Percentiles rank a stretch among this genome's conserved stretches.
Conservation (phyloP, 2,797 vertebrate genomes). For the Alosa sapidissima region DNA sequence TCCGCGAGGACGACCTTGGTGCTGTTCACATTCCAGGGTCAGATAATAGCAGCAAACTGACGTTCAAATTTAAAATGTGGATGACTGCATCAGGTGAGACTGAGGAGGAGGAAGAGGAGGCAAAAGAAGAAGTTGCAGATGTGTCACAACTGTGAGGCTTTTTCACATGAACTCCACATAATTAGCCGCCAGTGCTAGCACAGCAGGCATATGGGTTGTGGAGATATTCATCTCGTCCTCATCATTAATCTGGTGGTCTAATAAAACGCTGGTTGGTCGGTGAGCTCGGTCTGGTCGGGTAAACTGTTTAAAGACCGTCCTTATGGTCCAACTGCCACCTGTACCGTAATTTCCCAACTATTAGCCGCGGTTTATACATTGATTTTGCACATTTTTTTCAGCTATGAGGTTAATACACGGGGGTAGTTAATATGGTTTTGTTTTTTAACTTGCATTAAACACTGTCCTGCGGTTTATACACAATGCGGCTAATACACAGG, state of each 20-base stretch:
- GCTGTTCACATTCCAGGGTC: conserved; percentile 28
- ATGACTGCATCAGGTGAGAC: neutral
- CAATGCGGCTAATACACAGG: too few relatives aligned
- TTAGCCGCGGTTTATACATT: too few relatives aligned
- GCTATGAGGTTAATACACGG: too few relatives aligned
- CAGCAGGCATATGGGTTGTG: neutral
- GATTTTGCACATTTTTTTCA: too few relatives aligned
- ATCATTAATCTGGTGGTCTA: neutral
- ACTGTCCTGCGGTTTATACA: too few relatives aligned
- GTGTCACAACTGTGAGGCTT: neutral
- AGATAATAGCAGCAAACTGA: conserved; percentile 48
- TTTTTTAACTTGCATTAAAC: too few relatives aligned
- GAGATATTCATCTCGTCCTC: neutral
- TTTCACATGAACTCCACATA: neutral
- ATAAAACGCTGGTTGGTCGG: neutral
- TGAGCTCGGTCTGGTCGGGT: neutral
- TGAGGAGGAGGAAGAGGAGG: neutral
- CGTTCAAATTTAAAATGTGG: neutral
- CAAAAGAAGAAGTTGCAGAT: neutral
- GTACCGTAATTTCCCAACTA: too few relatives aligned
- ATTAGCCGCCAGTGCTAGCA: neutral
- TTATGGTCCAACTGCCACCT: neutral
- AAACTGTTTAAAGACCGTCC: neutral
- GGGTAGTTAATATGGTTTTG: too few relatives aligned
- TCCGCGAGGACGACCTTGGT: conserved; percentile 25